Conservation (phyloP, 23 tunicate species). For the Botrylloides violaceus region DNA sequence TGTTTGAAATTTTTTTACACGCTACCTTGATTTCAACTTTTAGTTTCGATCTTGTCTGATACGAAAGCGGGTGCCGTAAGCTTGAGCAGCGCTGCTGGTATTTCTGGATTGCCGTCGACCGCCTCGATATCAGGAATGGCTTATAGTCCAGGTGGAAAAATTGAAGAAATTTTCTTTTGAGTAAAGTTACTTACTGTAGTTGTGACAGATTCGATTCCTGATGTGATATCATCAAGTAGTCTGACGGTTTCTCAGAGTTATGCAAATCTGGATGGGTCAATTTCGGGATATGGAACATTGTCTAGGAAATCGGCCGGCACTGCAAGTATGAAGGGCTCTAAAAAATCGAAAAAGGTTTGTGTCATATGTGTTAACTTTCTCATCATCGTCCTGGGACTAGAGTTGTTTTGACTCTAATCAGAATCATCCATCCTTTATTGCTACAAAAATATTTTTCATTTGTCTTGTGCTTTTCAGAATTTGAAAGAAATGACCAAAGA, state of each 20-base stretch:
- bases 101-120: not conserved
- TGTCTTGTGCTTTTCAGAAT: not conserved
- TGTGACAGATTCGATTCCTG: constrained; percentile 33
- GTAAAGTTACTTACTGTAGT: not conserved
- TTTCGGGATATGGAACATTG: constrained; percentile 11
- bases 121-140: constrained; percentile 4
- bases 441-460: not conserved
- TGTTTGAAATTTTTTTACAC: too few relatives aligned
- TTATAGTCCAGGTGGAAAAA: not conserved
- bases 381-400: too few relatives aligned
- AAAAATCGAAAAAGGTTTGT: constrained; percentile 15
- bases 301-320: constrained; percentile 8
- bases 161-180: not conserved
- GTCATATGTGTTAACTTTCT: too few relatives aligned
- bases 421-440: not conserved
- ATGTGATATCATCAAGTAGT: constrained; percentile 32
- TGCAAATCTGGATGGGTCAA: constrained; percentile 29
- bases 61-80: constrained; percentile 8
- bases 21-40: too few relatives aligned
- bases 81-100: constrained; percentile 3
- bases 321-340: constrained; percentile 16
- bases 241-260: constrained; percentile 11
- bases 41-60: too few relatives aligned
- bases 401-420: too few relatives aligned
- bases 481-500: constrained; percentile 20